phyloP scores from a whole-genome alignment of 2,888 invertebrate species.

The Drosophila macrospina region DNA sequence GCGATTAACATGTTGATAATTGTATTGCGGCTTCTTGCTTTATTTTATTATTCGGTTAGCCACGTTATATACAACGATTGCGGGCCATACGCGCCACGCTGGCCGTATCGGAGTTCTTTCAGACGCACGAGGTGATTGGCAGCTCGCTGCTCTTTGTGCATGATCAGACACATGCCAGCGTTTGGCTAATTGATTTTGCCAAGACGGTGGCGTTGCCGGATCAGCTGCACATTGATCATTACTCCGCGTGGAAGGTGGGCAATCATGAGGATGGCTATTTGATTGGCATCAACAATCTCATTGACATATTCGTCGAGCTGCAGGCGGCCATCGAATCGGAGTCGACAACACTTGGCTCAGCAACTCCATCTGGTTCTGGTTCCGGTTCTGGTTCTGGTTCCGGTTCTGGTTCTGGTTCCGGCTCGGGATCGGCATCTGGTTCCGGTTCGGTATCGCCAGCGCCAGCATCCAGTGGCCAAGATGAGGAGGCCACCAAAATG shows the following conservation, averaged over 20 bases:
- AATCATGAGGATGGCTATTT: conserved; percentile 98
- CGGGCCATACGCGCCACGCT: conserved; percentile 93
- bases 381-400: conserved; percentile 32
- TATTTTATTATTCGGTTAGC: too few species aligned
- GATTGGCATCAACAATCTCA: conserved; percentile 95
- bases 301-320: conserved; percentile 89
- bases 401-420: conserved; percentile 29
- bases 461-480: conserved; percentile 44
- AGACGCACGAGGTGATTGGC: conserved; percentile 96
- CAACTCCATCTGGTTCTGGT: conserved; percentile 6
- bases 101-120: conserved; percentile 95
- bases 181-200: conserved; percentile 99
- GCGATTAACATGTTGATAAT: neutral
- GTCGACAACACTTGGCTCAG: conserved; percentile 7
- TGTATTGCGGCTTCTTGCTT: neutral
- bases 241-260: conserved; percentile 95
- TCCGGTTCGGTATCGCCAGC: conserved; percentile 54
- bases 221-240: conserved; percentile 91
- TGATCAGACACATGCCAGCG: conserved; percentile 93
- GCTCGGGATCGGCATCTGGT: conserved; percentile 28
- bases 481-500: conserved; percentile 45
- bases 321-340: conserved; percentile 62
- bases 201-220: conserved; percentile 95
- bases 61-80: conserved; percentile 93
- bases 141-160: conserved; percentile 98